Conservation (phyloP, 2,888 invertebrate species). For the Cephonodes hylas region DNA sequence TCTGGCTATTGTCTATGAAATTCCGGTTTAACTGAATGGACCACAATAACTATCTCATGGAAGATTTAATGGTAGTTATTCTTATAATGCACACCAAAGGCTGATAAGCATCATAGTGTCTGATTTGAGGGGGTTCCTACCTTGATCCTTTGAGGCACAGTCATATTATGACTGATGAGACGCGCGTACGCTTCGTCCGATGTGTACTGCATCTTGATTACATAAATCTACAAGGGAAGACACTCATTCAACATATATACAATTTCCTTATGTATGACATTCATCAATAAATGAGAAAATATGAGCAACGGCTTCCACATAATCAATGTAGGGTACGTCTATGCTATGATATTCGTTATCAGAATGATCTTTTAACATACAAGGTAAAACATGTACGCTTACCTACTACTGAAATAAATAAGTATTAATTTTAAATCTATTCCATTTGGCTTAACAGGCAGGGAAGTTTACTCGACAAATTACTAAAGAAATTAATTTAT, state of each 20-base stretch:
- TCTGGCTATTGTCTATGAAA: neutral
- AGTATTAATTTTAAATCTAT: conserved; percentile 7
- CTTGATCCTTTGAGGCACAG: conserved; percentile 77
- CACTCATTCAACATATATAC: neutral
- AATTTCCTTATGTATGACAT: neutral
- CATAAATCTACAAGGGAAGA: conserved; percentile 4
- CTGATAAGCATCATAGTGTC: too few species aligned
- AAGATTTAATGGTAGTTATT: neutral
- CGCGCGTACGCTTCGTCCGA: conserved; percentile 74
- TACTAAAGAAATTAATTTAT: neutral
- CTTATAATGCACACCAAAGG: neutral
- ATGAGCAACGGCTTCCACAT: neutral
- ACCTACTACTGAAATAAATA: neutral
- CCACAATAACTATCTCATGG: neutral
- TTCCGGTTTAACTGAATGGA: too few species aligned
- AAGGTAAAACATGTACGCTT: neutral
- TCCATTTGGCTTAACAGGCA: conserved; percentile 22
- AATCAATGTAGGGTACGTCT: neutral
- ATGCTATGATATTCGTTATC: neutral
- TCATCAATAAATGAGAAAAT: neutral
- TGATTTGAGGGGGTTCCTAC: conserved; percentile 32
- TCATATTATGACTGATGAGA: conserved; percentile 77
- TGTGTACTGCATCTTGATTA: conserved; percentile 57
- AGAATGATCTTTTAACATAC: neutral
- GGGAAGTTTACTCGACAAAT: neutral